Percentiles rank a stretch among this genome's conserved stretches.
Evolutionary conservation across 2,113 vertebrate genomes (phyloP).

Genomic region (Gallinago undulata): DNA sequence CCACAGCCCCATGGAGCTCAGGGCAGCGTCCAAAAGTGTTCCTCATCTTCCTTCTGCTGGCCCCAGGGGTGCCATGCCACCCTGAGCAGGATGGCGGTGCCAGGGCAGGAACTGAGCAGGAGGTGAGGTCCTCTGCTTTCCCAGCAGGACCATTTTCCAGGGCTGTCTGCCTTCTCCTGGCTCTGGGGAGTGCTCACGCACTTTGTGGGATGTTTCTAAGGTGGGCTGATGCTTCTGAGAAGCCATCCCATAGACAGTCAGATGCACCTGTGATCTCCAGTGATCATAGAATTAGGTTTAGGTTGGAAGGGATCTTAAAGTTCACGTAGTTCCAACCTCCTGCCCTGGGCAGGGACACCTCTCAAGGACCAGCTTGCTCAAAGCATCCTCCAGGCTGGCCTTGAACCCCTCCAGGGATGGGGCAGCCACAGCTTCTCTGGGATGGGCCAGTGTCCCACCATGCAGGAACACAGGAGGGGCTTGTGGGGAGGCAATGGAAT

Average conservation of each 20-base stretch:
- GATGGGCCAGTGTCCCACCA: background rate
- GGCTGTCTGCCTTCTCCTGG: background rate
- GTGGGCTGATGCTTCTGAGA: background rate
- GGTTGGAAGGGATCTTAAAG: background rate
- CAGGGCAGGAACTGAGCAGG: background rate
- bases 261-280: fast-evolving
- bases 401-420: background rate
- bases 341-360: background rate
- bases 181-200: background rate
- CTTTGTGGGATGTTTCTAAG: fast-evolving
- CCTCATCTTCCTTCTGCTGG: fast-evolving
- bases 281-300: background rate
- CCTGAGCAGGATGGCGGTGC: no score
- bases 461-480: background rate
- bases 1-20: fast-evolving
- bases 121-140: background rate
- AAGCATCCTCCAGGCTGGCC: background rate
- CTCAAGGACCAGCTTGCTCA: background rate
- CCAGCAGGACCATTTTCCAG: background rate
- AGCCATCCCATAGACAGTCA: fast-evolving
- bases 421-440: background rate
- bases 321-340: background rate
- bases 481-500: background rate
- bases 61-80: background rate
- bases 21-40: background rate